Conservation (phyloP, 1,140 invertebrate species). For the Rhopalosiphum maidis region DNA sequence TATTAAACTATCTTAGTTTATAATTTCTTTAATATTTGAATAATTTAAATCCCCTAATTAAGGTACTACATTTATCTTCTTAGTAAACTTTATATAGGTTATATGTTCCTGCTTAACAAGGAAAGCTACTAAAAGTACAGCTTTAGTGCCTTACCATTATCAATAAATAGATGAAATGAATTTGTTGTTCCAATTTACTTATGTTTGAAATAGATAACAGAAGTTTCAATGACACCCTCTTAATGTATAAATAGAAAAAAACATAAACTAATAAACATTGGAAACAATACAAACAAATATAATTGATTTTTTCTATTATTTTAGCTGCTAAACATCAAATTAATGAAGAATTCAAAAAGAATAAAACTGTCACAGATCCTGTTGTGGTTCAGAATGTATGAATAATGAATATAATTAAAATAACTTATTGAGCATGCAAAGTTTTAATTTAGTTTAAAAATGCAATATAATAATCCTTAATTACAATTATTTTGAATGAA, state of each 20-base stretch:
- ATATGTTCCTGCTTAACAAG: no score
- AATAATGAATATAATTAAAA: not conserved
- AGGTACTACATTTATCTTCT: not conserved
- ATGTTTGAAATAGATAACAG: no score
- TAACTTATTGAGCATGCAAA: not conserved
- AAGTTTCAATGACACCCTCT: no score
- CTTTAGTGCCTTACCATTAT: no score
- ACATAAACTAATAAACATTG: not conserved
- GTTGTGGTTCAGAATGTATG: conserved; percentile 31
- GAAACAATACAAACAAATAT: not conserved
- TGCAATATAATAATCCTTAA: not conserved
- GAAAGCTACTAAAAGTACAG: no score
- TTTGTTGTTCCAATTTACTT: not conserved
- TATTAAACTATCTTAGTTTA: no score
- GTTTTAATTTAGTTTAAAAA: not conserved
- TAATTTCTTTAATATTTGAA: not conserved
- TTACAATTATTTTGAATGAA: no score
- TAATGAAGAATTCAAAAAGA: conserved; percentile 54
- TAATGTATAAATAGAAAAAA: no score
- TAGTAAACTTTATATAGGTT: not conserved
- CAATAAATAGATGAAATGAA: not conserved
- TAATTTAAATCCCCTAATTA: not conserved
- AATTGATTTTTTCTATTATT: not conserved
- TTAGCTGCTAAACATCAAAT: conserved; percentile 49
- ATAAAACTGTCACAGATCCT: conserved; percentile 40